Conservation (phyloP, 2,113 vertebrate genomes). For the Megalops atlanticus region DNA sequence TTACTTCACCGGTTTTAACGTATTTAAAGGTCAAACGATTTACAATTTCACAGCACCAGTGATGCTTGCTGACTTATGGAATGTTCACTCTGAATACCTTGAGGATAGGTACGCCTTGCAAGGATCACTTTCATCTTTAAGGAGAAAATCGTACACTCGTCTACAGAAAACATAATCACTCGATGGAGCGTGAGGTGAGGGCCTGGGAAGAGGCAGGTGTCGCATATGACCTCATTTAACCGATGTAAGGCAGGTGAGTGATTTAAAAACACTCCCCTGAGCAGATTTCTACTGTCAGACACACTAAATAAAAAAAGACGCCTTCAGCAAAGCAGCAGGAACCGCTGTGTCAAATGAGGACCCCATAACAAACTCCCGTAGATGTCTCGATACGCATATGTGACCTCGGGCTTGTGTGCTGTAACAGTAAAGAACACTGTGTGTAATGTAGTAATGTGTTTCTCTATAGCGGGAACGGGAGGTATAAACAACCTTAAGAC, state of each 20-base stretch:
- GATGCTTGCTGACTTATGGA: not conserved
- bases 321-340: no score
- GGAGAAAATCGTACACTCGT: not conserved
- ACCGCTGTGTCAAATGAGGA: no score
- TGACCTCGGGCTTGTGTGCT: no score
- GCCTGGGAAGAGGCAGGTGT: not conserved
- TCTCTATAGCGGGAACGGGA: no score
- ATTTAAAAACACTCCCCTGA: not conserved
- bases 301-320: no score
- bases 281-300: no score
- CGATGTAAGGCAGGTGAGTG: no score
- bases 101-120: not conserved
- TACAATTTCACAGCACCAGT: not conserved
- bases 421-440: no score
- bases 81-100: not conserved
- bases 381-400: no score
- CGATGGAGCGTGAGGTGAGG: not conserved
- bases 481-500: no score
- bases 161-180: not conserved
- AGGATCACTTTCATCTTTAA: not conserved
- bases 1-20: not conserved
- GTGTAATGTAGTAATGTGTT: no score
- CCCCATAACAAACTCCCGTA: no score
- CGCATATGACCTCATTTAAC: not conserved
- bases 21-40: not conserved